phyloP scores from a whole-genome alignment of 2,113 vertebrate species.

The Tetrax tetrax region DNA sequence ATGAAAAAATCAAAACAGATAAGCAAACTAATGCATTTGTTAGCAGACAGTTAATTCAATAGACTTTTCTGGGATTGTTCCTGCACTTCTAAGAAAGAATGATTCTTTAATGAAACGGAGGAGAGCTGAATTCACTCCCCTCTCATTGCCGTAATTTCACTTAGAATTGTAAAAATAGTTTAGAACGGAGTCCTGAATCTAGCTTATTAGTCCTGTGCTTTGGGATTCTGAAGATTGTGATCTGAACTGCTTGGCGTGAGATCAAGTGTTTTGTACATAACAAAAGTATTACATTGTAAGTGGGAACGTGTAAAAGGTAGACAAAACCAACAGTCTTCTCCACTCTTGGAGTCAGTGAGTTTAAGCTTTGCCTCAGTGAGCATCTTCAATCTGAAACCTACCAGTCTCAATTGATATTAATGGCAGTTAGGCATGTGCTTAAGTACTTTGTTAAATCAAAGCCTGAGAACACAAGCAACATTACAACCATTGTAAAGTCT shows the following conservation, averaged over 20 bases:
- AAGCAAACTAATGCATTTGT: neutral
- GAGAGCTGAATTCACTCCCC: neutral
- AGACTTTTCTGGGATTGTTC: neutral
- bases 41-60: neutral
- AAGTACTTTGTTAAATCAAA: neutral
- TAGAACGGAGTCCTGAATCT: neutral
- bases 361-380: neutral
- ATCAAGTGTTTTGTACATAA: neutral
- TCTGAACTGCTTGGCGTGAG: neutral
- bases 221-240: neutral
- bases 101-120: neutral
- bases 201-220: neutral
- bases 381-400: neutral
- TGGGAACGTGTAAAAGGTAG: neutral
- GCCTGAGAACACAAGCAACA: neutral
- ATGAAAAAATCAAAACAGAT: neutral
- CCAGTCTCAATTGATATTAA: neutral
- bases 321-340: neutral
- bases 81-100: neutral
- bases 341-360: neutral
- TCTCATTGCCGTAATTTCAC: neutral
- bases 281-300: neutral
- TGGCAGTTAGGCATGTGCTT: neutral
- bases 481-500: neutral
- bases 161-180: neutral